Percentiles rank a stretch among this genome's conserved stretches.
phyloP scores from a whole-genome alignment of 2,113 vertebrate species.

The Oncorhynchus masou region DNA sequence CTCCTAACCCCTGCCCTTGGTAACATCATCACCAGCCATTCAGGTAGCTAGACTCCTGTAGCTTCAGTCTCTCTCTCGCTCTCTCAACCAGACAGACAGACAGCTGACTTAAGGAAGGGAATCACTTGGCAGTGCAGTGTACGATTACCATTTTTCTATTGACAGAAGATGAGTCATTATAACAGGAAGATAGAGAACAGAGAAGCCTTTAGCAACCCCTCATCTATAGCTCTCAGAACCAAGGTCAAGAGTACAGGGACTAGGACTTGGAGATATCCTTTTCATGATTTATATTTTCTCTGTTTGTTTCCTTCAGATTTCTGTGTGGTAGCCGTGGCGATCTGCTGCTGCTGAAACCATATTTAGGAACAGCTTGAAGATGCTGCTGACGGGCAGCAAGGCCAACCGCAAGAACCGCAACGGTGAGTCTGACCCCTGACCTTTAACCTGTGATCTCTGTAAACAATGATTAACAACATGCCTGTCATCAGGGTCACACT shows the following conservation, averaged over 20 bases:
- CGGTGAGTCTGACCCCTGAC: conserved; percentile 67
- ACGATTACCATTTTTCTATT: no score
- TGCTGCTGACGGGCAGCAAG: conserved; percentile 97
- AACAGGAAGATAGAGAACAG: neutral
- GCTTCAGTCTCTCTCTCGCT: no score
- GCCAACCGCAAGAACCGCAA: conserved; percentile 94
- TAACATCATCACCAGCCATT: neutral
- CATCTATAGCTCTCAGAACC: neutral
- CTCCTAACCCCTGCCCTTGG: neutral
- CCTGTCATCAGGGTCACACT: no score
- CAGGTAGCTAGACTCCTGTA: neutral
- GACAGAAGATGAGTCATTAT: neutral
- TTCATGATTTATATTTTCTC: neutral
- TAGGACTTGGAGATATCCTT: neutral
- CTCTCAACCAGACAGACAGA: neutral
- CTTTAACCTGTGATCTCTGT: conserved; percentile 13
- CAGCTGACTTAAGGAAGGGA: neutral
- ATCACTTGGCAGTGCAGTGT: no score
- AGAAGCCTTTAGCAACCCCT: neutral
- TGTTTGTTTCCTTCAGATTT: conserved; percentile 33
- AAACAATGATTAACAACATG: no score
- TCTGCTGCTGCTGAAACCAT: conserved; percentile 76
- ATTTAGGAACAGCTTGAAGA: conserved; percentile 99
- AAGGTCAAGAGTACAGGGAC: neutral
- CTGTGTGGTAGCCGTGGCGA: neutral